Evolutionary conservation across 2,113 vertebrate genomes (phyloP).

Genomic region (Petrocephalus zakoni): DNA sequence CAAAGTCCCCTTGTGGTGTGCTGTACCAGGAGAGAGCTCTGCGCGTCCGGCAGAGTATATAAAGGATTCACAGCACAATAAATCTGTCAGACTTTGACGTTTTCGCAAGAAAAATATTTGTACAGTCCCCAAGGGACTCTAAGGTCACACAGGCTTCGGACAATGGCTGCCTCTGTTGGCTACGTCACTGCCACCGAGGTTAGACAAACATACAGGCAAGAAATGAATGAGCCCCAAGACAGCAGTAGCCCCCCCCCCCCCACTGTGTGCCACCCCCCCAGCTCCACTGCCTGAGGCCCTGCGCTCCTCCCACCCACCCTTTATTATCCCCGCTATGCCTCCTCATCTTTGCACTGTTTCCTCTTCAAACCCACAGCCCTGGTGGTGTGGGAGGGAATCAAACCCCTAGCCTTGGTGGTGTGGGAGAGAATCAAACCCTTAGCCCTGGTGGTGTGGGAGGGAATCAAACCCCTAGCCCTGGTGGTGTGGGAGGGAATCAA

Average conservation of each 20-base stretch:
- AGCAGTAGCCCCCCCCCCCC: neutral
- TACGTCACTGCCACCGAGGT: constrained; percentile 7
- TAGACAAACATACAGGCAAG: constrained; percentile 13
- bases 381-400: neutral
- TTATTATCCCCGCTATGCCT: neutral
- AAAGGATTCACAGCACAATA: constrained; percentile 29
- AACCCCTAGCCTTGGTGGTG: neutral
- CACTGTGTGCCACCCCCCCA: neutral
- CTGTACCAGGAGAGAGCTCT: constrained; percentile 15
- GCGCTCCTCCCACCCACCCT: neutral
- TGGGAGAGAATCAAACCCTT: neutral
- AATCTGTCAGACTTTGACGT: constrained; percentile 34
- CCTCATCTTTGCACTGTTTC: neutral
- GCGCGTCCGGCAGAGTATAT: neutral
- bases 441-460: rapidly evolving
- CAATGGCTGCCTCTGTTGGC: constrained; percentile 19
- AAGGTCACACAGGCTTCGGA: constrained; percentile 11
- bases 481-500: neutral
- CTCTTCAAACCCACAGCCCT: neutral
- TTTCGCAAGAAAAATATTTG: constrained; percentile 28
- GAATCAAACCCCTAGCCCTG: neutral
- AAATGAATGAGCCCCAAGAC: constrained; percentile 11
- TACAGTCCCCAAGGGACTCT: constrained; percentile 27
- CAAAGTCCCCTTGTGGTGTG: neutral
- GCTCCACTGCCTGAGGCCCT: neutral